Percentiles rank a stretch among this genome's conserved stretches.
phyloP scores from a whole-genome alignment of 2,113 vertebrate species.

The Rana temporaria region DNA sequence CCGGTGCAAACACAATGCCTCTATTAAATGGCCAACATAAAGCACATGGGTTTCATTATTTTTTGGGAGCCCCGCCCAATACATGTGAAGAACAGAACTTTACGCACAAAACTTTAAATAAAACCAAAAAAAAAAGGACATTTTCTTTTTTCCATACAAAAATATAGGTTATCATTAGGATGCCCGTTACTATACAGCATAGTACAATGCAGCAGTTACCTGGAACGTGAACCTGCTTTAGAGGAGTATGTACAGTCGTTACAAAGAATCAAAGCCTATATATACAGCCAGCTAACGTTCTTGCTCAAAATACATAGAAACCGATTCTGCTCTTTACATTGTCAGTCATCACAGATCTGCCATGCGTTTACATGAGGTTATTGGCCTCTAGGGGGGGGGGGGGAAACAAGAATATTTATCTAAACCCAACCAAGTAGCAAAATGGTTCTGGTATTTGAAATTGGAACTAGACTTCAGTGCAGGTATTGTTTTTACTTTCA shows the following conservation, averaged over 20 bases:
- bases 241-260: neutral
- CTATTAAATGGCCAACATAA: no score
- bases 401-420: neutral
- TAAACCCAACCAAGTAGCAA: neutral
- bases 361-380: neutral
- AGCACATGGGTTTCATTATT: no score
- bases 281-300: slow-evolving; percentile 2
- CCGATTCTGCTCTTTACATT: no score
- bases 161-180: slow-evolving; percentile 40
- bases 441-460: neutral
- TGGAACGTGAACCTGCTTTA: slow-evolving; percentile 21
- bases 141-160: slow-evolving; percentile 11
- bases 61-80: neutral
- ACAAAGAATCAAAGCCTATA: slow-evolving; percentile 18
- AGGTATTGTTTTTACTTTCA: no score
- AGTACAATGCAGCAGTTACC: slow-evolving; percentile 41
- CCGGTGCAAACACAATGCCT: no score
- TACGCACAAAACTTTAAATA: slow-evolving; percentile 1
- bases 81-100: neutral
- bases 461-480: no score
- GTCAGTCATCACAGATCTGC: neutral
- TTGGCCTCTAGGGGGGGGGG: neutral
- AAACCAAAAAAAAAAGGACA: neutral
- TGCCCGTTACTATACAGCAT: slow-evolving; percentile 34
- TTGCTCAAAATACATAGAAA: neutral